Evolutionary conservation across 2,888 invertebrate species (phyloP).

Genomic region (Zygothrica quintamaculata): DNA sequence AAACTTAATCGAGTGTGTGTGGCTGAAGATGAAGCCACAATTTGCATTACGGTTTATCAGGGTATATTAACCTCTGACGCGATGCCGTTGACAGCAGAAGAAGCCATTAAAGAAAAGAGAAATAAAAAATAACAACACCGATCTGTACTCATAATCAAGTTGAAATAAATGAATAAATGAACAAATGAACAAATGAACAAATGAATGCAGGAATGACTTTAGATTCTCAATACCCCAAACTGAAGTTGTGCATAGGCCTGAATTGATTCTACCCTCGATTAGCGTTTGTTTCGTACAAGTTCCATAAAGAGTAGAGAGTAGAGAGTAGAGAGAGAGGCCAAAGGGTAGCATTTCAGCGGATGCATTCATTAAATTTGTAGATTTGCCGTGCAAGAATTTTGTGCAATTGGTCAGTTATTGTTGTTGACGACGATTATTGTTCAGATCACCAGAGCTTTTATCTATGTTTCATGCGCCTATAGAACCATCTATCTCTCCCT

Average conservation of each 20-base stretch:
- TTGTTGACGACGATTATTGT: slow-evolving; percentile 15
- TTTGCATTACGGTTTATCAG: slow-evolving; percentile 57
- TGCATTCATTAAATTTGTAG: slow-evolving; percentile 64
- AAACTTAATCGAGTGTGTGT: not conserved
- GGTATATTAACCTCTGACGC: slow-evolving; percentile 53
- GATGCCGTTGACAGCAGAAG: slow-evolving; percentile 53
- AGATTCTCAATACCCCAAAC: slow-evolving; percentile 5
- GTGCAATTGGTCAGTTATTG: slow-evolving; percentile 42
- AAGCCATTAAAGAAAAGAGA: slow-evolving; percentile 36
- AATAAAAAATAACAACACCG: slow-evolving; percentile 43
- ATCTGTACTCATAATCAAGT: slow-evolving; percentile 46
- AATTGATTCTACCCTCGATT: slow-evolving; percentile 37
- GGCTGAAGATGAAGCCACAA: slow-evolving; percentile 39
- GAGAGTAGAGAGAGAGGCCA: no score
- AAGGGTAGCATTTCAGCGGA: slow-evolving; percentile 58
- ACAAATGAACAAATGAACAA: slow-evolving; percentile 18
- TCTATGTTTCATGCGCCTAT: slow-evolving; percentile 12
- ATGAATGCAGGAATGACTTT: slow-evolving; percentile 25
- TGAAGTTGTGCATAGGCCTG: not conserved
- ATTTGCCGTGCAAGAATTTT: slow-evolving; percentile 66
- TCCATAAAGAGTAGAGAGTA: no score
- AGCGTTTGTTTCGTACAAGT: slow-evolving; percentile 42
- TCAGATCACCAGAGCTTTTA: slow-evolving; percentile 17
- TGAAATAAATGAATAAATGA: slow-evolving; percentile 26
- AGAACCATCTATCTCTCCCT: slow-evolving; percentile 3